Conservation (phyloP, 2,113 vertebrate genomes). For the Ptilonorhynchus violaceus region DNA sequence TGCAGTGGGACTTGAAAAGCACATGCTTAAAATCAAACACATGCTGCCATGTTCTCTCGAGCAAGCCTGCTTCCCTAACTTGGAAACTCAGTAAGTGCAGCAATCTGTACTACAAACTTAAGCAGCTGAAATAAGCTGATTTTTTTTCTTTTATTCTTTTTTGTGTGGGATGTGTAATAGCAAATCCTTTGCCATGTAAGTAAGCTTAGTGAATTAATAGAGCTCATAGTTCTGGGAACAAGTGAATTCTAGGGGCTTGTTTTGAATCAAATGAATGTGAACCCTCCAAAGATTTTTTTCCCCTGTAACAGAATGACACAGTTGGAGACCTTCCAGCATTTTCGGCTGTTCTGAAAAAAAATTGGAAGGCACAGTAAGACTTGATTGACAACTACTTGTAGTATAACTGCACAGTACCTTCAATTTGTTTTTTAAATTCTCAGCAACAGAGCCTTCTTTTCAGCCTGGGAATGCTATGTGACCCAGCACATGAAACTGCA, state of each 20-base stretch:
- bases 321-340: not conserved
- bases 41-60: not conserved
- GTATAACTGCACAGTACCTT: not conserved
- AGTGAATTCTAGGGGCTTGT: not conserved
- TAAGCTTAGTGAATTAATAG: not conserved
- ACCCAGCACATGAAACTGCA: constrained; percentile 4
- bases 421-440: not conserved
- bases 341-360: not conserved
- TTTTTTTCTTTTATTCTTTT: not conserved
- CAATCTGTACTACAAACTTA: not conserved
- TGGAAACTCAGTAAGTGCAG: not conserved
- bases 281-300: not conserved
- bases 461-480: constrained; percentile 15
- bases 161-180: not conserved
- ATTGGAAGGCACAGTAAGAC: not conserved
- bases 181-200: not conserved
- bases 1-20: not conserved
- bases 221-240: not conserved
- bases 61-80: not conserved
- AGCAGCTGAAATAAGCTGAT: not conserved
- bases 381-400: not conserved
- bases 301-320: not conserved
- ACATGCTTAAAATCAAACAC: not conserved
- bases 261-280: not conserved
- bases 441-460: not conserved